A percentile compares a stretch with the other conserved stretches of the same genome.
Evolutionary conservation across 2,888 invertebrate species (phyloP).

Genomic region (Mimas tiliae): DNA sequence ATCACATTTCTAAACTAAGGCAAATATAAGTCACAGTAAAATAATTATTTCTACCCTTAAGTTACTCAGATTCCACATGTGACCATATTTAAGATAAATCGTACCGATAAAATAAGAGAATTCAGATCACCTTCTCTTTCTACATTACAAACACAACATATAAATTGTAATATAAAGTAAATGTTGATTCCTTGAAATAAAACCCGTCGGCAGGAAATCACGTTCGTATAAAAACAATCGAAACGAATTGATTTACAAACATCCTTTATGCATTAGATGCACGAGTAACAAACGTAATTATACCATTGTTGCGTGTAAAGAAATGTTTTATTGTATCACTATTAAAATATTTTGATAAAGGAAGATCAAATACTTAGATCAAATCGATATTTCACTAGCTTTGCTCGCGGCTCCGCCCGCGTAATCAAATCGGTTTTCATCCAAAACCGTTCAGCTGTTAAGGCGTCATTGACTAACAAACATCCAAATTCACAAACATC

Average conservation of each 20-base stretch:
- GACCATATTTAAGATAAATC: too few relatives aligned
- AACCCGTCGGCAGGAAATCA: conserved; percentile 60
- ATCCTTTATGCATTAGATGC: conserved; percentile 47
- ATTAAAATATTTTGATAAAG: not conserved
- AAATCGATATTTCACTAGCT: too few relatives aligned
- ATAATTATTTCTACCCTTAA: too few relatives aligned
- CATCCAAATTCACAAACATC: too few relatives aligned
- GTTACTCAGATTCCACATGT: too few relatives aligned
- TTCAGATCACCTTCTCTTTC: not conserved
- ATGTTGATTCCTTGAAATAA: conserved; percentile 35
- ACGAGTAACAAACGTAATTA: conserved; percentile 45
- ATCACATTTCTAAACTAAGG: too few relatives aligned
- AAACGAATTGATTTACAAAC: conserved; percentile 57
- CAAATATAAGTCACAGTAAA: too few relatives aligned
- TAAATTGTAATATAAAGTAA: conserved; percentile 3
- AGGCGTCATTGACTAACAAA: too few relatives aligned
- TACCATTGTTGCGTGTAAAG: conserved; percentile 44
- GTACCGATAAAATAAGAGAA: too few relatives aligned
- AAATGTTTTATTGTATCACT: conserved; percentile 22
- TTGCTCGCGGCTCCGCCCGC: too few relatives aligned
- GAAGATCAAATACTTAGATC: not conserved
- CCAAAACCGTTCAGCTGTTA: too few relatives aligned
- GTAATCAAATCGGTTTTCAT: too few relatives aligned
- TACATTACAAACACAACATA: not conserved
- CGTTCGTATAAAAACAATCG: conserved; percentile 60